Base-by-base conservation (phyloP, 2,113 vertebrate species). In the Ciconia boyciana region DNA sequence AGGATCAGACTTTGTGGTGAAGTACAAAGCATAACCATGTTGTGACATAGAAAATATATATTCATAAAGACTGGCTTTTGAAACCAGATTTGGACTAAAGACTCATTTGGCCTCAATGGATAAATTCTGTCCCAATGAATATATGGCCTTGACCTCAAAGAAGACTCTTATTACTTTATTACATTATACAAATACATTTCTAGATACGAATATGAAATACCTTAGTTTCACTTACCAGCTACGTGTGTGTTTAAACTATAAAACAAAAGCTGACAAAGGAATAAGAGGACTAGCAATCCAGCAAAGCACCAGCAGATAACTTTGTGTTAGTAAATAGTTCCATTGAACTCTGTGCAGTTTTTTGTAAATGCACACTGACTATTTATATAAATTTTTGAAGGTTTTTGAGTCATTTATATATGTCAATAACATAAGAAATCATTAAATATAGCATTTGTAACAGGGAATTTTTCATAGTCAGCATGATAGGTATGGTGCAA, bases 101-200 rank as follows among this genome's bases (percentile, higher is more conserved):
- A 70, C 52, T 83, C 66, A 17, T 90, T 93, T 94, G 89, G n/a
- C 58, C 61, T 81, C 17, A 18, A n/a, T 84, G 80, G 58, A 80
- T 94, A 92, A 96, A 93, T 94, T 93, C 83, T 94, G 31, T 54
- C 75, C 39, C 83, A 92, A 55, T 69, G 22, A 90, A 62, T 94
- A 16, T 64, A 71, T 39, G 16, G 51, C 75, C 71, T 75, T 95
- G 90, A 93, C 83, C 82, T 96, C 94, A 93, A 93, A 87, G 44
- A 80, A 61, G 34, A 57, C 68, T 96, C 81, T 81, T 72, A 49
- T 82, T 82, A 41, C 75, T 93, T 90, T 83, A 49, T 61, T 86
- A 1, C 36, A 60, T 81, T 48, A 18, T 60, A 90, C 44, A 87
- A 94, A 74, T 94, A 57, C 80, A 54, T 94, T 80, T 95, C 55